Evolutionary conservation across 2,888 invertebrate species (phyloP).

Genomic region (Epistrophe eligans): DNA sequence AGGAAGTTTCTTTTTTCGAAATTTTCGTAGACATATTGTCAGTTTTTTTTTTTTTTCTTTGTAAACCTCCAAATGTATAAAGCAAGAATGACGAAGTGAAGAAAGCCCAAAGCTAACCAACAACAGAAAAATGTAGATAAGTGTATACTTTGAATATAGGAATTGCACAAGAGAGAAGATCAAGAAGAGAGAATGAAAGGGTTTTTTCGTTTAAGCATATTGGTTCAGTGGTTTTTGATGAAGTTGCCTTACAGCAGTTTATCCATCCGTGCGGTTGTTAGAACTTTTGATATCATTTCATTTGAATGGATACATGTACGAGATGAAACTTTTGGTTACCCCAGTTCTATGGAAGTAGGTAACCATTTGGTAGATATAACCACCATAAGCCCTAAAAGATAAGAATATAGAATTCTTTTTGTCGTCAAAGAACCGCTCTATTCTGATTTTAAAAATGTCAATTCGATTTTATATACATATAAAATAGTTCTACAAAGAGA

Average conservation of each 20-base stretch:
- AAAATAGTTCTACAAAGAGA: not conserved
- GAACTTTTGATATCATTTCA: conserved; percentile 60
- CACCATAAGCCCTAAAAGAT: conserved; percentile 22
- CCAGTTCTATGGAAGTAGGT: conserved; percentile 10
- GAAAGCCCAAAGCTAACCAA: conserved; percentile 40
- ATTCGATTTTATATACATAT: not conserved
- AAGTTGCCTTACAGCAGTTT: conserved; percentile 51
- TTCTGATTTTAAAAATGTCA: not conserved
- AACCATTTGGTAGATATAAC: not conserved
- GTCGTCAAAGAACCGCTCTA: not conserved
- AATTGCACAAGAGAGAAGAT: not conserved
- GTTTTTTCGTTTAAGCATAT: conserved; percentile 53
- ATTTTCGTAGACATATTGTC: conserved; percentile 1
- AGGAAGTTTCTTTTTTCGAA: conserved; percentile 6
- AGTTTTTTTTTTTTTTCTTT: not conserved
- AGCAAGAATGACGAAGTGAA: conserved; percentile 20
- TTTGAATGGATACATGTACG: conserved; percentile 39
- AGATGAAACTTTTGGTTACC: conserved; percentile 41
- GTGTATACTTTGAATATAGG: conserved; percentile 13
- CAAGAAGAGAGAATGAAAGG: conserved; percentile 15
- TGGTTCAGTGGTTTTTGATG: conserved; percentile 67
- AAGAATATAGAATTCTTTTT: conserved; percentile 14
- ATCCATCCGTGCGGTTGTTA: conserved; percentile 38
- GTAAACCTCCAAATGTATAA: not conserved
- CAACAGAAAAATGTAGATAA: conserved; percentile 44